Conservation (phyloP, 2,113 vertebrate species). For the Cettia cetti region DNA sequence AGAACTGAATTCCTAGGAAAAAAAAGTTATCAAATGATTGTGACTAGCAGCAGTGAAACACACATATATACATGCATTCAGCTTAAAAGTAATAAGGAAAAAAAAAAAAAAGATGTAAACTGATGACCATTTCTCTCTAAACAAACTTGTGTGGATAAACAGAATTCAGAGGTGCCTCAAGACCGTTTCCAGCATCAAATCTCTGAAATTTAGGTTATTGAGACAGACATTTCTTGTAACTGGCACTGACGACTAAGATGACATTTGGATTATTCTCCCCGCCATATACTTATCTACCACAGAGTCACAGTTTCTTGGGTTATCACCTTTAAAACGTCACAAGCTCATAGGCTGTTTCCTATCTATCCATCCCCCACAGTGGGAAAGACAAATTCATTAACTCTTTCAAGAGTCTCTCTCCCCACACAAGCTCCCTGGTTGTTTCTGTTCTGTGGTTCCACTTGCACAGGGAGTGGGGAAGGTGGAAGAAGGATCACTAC, state of each 20-base stretch:
- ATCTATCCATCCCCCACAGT: neutral
- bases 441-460: too few species aligned
- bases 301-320: neutral
- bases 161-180: neutral
- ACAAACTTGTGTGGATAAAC: neutral
- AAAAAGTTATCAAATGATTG: neutral
- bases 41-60: neutral
- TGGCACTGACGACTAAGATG: neutral
- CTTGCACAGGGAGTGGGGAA: accelerated
- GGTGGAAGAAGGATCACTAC: neutral
- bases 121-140: neutral
- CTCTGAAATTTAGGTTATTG: neutral
- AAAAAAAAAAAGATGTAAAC: neutral
- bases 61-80: neutral
- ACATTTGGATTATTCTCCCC: neutral
- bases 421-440: too few species aligned
- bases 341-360: neutral
- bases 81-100: too few species aligned
- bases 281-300: neutral
- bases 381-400: too few species aligned
- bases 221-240: neutral
- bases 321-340: neutral
- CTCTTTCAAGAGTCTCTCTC: too few species aligned
- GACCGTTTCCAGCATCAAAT: neutral
- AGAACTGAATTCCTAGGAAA: neutral